Evolutionary conservation across 2,888 invertebrate species (phyloP), one percentile per base, ranked within the genome.

Genomic region (Malachius bipustulatus): DNA sequence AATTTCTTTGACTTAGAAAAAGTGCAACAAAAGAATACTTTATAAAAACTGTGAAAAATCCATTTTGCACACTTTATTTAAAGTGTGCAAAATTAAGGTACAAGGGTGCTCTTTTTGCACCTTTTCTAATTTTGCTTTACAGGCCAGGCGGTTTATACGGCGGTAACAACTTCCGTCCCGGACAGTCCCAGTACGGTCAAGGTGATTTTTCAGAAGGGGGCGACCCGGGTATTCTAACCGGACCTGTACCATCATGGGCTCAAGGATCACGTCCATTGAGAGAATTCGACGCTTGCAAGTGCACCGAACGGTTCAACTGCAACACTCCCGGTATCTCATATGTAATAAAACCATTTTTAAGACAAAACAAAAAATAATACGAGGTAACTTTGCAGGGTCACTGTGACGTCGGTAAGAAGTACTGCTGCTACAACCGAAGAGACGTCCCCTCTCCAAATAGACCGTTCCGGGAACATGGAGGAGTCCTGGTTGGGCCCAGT

Each of bases 371-470:
- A n/a, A n/a, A n/a, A n/a, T n/a, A n/a, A n/a, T n/a, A n/a, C n/a
- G n/a, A n/a, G n/a, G n/a, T n/a, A n/a, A n/a, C n/a, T n/a, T 59
- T 60, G 9, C 64, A 78, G 78, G 73, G 72, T 8, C 68, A 70
- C 12, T 79, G 79, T 47, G 73, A 74, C 16, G 59, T 59, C 0
- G 74, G 73, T 4, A 75, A 74, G 53, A 69, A 66, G 44, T 70
- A 77, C 40, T 79, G 79, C 52, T 79, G 79, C 50, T 74, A 69
- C 57, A 68, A 68, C 36, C 52, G 50, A 3, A 51, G 55, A 31
- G 40, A 37, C n/a, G 38, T 42, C 16, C 35, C 42, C 12, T 11
- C n/a, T n/a, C n/a, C n/a, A n/a, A n/a, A n/a, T n/a, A n/a, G n/a
- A n/a, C n/a, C n/a, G n/a, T n/a, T n/a, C n/a, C n/a, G n/a, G n/a